These are phyloP conservation scores for Piaya cayana DNA, from an alignment of 2,113 vertebrate species.

Conservation along the genomic window DNA sequence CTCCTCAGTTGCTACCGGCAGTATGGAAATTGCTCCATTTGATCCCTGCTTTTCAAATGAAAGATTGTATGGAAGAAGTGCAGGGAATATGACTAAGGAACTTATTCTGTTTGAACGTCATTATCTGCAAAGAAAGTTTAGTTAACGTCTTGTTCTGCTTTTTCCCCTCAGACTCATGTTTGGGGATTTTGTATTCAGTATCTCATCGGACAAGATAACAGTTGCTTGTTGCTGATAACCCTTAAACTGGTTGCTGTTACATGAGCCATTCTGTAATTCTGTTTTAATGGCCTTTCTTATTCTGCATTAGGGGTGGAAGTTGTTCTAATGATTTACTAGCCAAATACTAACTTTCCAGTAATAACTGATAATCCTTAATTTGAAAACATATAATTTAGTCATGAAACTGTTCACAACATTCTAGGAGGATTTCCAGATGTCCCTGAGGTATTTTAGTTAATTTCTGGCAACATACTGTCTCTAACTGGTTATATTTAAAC, in stretches of 20 bases:
- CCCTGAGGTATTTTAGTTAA: not conserved
- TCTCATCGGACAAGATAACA: not conserved
- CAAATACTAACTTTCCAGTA: not conserved
- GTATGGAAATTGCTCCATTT: slow-evolving; percentile 13
- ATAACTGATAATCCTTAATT: not conserved
- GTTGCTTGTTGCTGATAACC: not conserved
- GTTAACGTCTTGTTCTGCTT: not conserved
- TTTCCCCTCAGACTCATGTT: not conserved
- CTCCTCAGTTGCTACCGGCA: not conserved
- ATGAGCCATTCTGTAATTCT: not conserved
- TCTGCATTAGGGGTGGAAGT: not conserved
- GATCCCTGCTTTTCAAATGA: slow-evolving; percentile 20
- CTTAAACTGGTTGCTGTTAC: not conserved
- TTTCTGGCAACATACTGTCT: not conserved
- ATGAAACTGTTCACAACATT: not conserved
- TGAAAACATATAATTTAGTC: not conserved
- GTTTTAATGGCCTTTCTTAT: not conserved
- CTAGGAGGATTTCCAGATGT: not conserved
- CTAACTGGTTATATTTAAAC: not conserved
- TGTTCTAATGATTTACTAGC: not conserved
- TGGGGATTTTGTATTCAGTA: not conserved
- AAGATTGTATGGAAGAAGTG: not conserved
- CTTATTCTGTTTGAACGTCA: not conserved
- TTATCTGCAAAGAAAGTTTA: not conserved
- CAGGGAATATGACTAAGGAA: not conserved